phyloP scores from a whole-genome alignment of 2,888 invertebrate genomes.

The Syritta pipiens region DNA sequence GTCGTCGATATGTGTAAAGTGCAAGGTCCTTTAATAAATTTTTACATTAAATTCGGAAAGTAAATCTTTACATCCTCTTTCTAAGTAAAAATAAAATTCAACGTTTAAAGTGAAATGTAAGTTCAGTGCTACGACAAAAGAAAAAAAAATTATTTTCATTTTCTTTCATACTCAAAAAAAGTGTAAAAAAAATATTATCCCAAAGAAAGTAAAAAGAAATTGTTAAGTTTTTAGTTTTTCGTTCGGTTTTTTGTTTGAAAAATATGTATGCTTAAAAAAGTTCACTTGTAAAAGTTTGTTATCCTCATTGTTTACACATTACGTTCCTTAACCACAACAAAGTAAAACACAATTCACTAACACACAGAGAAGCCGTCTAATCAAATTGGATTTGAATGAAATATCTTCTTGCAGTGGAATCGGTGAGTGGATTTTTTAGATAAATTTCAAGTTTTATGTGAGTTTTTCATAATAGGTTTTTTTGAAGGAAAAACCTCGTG shows the following conservation, averaged over 20 bases:
- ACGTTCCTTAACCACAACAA: conserved; percentile 24
- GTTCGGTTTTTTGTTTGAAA: neutral
- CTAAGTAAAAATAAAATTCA: neutral
- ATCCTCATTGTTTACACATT: conserved; percentile 36
- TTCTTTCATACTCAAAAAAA: no score
- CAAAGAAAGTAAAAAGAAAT: neutral
- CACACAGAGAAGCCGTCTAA: conserved; percentile 45
- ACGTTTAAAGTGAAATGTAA: neutral
- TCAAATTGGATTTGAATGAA: conserved; percentile 59
- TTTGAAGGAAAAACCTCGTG: neutral
- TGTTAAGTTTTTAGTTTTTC: conserved; percentile 1
- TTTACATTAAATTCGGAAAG: conserved; percentile 17
- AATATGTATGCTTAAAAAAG: no score
- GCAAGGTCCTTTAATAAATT: conserved; percentile 19
- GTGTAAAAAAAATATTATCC: neutral
- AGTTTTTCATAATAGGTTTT: neutral
- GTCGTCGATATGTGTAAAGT: conserved; percentile 27
- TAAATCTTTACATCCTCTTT: no score
- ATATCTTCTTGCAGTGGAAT: conserved; percentile 45
- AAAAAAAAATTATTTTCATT: no score
- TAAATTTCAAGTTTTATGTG: conserved; percentile 21
- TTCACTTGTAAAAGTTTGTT: no score
- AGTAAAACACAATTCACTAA: neutral
- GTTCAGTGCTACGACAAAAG: no score
- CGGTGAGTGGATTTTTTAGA: conserved; percentile 48